Conservation (phyloP, 2,113 vertebrate species). For the Rattus rattus region DNA sequence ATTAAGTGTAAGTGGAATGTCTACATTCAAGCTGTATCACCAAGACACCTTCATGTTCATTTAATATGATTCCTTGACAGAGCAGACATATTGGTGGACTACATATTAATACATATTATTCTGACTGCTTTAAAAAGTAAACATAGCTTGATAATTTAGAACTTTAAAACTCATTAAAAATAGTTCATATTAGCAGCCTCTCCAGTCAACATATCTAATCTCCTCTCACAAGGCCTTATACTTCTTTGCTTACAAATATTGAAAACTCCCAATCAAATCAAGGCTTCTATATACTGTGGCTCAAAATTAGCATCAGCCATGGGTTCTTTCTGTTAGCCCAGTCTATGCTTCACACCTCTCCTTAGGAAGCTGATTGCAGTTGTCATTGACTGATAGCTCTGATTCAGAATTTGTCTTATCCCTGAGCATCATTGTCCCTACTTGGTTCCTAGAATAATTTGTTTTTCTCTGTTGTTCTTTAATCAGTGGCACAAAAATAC, state of each 20-base stretch:
- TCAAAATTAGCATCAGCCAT: background rate
- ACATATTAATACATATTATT: background rate
- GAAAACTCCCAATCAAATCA: background rate
- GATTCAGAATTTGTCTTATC: background rate
- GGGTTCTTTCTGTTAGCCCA: accelerated
- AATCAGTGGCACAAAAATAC: background rate
- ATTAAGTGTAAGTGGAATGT: no score
- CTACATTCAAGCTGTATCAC: no score
- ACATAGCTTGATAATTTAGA: background rate
- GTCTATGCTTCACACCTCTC: background rate
- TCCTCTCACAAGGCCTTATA: background rate
- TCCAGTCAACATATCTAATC: background rate
- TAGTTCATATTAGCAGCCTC: background rate
- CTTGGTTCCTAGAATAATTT: background rate
- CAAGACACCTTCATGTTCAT: no score
- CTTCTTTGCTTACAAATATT: background rate
- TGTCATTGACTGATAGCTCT: background rate
- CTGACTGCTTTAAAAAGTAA: constrained; percentile 1
- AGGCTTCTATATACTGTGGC: background rate
- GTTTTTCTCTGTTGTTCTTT: background rate
- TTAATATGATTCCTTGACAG: no score
- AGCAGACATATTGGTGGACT: no score
- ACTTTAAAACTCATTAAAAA: constrained; percentile 5
- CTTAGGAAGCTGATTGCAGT: background rate
- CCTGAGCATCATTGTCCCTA: background rate